Base-by-base conservation (phyloP, 2,888 invertebrate genomes). In the Sarcophaga carnaria region DNA sequence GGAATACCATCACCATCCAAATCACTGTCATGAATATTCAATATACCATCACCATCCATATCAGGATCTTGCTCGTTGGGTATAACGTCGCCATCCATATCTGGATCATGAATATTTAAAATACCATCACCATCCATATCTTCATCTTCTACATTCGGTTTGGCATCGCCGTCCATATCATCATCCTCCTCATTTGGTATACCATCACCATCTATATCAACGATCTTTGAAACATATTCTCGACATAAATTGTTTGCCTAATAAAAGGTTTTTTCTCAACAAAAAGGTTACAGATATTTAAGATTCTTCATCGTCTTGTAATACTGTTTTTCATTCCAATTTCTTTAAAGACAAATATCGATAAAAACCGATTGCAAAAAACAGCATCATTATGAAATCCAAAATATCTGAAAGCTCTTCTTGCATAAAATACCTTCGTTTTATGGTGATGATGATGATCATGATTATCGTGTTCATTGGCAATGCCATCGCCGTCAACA, bases 61-160 rank as follows among this genome's bases (percentile, higher is more conserved):
- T 89, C 89, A 49, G 80, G 25, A 47, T 89, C 89, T 27, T 88
- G 80, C 71, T 85, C 89, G 77, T 90, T 88, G n/a, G 86, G 87
- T 64, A 89, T 87, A 45, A 88, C 82, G 77, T 90, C 91, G 45
- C 91, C 91, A 77, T 92, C 92, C 64, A 91, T 91, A 45, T 91
- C 90, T n/a, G 93, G 93, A 86, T 94, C 94, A 87, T 94, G 94
- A 90, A 94, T 94, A 86, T 91, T 91, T 20, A 85, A 88, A 67
- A 91, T 87, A 27, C 91, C 91, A 88, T 91, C 91, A 17, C 91
- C 90, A 77, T 91, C 91, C 37, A 91, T 90, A 76, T 90, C 90
- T 12, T 90, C 86, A 45, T 90, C 91, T 14, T 90, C 80, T 8
- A 89, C 88, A 72, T 91, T 92, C 0, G 75, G 88, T 14, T 87